A percentile compares a stretch with the other conserved stretches of the same genome.
Evolutionary conservation across 2,113 vertebrate species (phyloP).

Genomic region (Oxyruncus cristatus): DNA sequence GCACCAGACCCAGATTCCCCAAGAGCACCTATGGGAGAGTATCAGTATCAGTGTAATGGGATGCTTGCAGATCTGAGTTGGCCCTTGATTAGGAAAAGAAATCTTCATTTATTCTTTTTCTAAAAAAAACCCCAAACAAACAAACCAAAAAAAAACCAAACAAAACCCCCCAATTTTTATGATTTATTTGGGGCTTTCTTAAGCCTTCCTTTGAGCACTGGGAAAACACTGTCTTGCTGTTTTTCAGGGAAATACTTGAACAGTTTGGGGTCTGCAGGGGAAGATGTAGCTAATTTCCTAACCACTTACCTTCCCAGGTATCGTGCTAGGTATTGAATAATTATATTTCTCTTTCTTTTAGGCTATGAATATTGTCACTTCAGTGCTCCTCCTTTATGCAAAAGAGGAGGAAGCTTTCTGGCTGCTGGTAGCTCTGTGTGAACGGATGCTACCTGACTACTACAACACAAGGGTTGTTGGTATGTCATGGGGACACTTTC

Average conservation of each 20-base stretch:
- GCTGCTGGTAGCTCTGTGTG: constrained; percentile 95
- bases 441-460: constrained; percentile 97
- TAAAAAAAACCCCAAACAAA: too few relatives aligned
- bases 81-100: background rate
- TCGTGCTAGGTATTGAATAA: background rate
- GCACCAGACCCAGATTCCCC: background rate
- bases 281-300: background rate
- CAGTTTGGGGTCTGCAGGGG: background rate
- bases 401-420: constrained; percentile 99
- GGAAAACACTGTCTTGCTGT: background rate
- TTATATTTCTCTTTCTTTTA: constrained; percentile 37
- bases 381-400: constrained; percentile 93
- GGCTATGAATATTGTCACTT: constrained; percentile 99
- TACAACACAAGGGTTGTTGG: constrained; percentile 98
- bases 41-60: background rate
- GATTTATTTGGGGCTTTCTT: background rate
- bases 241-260: background rate
- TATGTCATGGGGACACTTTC: constrained; percentile 63
- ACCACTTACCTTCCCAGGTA: background rate
- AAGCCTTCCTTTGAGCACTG: background rate
- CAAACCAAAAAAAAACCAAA: too few relatives aligned
- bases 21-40: background rate
- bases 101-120: background rate
- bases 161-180: too few relatives aligned
- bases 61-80: background rate